phyloP scores from a whole-genome alignment of 2,113 vertebrate genomes.

The Platichthys stellatus region DNA sequence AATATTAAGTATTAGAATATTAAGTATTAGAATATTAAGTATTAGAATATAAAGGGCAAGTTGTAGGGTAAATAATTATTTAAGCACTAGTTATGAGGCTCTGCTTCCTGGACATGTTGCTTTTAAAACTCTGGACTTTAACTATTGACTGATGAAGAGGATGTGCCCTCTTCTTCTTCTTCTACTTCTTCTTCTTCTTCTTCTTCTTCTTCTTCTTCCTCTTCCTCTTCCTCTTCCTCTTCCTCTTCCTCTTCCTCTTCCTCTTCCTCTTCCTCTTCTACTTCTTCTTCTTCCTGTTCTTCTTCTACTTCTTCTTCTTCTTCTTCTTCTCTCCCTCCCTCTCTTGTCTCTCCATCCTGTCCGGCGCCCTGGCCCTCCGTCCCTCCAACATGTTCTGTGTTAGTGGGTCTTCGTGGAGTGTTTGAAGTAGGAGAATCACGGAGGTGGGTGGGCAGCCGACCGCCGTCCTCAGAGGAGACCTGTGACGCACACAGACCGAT shows the following conservation, averaged over 20 bases:
- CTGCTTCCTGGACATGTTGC: constrained; percentile 75
- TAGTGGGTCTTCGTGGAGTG: constrained; percentile 68
- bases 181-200: background rate
- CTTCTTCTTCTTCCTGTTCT: background rate
- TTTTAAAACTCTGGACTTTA: constrained; percentile 69
- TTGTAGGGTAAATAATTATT: background rate
- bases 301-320: too few relatives aligned
- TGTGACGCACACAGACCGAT: constrained; percentile 67
- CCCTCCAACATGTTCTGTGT: constrained; percentile 77
- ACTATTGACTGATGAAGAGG: constrained; percentile 79
- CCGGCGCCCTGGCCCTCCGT: constrained; percentile 28
- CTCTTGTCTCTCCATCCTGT: constrained; percentile 17
- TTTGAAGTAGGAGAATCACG: constrained; percentile 51
- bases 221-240: too few relatives aligned
- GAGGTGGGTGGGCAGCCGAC: constrained; percentile 54
- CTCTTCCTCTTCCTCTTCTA: background rate
- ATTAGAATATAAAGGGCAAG: too few relatives aligned
- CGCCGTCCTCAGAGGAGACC: constrained; percentile 50
- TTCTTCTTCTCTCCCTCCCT: background rate
- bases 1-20: too few relatives aligned
- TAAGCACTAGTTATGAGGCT: constrained; percentile 77
- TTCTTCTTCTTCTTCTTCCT: too few relatives aligned
- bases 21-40: too few relatives aligned
- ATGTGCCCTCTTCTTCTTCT: constrained; percentile 3
- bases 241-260: too few relatives aligned